Percentiles rank a stretch among this genome's conserved stretches.
phyloP scores from a whole-genome alignment of 2,113 vertebrate species.

The Pampusana beccarii region DNA sequence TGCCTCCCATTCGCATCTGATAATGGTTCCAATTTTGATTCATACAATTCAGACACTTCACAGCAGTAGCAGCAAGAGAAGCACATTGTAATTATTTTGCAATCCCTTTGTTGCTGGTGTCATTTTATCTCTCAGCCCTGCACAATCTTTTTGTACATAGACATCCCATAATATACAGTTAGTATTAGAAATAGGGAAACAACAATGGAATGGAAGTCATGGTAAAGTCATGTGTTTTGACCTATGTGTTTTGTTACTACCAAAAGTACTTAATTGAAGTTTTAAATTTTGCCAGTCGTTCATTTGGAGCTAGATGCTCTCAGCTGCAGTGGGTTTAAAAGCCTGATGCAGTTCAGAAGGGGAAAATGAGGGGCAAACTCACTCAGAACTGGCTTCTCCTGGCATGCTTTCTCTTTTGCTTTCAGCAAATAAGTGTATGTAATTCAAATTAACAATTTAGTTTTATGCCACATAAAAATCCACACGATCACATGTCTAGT shows the following conservation, averaged over 20 bases:
- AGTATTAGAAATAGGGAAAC: neutral
- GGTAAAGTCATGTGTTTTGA: neutral
- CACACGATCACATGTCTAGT: neutral
- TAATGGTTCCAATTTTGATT: constrained; percentile 41
- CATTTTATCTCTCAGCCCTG: neutral
- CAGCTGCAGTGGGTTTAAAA: neutral
- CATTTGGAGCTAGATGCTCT: neutral
- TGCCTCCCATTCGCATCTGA: neutral
- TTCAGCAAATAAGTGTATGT: neutral
- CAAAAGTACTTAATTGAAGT: neutral
- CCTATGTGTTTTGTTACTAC: neutral
- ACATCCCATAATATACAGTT: neutral
- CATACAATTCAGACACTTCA: constrained; percentile 13
- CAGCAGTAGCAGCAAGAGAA: constrained; percentile 1
- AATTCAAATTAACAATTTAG: neutral
- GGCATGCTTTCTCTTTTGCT: neutral
- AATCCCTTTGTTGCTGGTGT: neutral
- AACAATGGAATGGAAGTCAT: neutral
- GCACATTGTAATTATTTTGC: constrained; percentile 48
- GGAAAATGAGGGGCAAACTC: neutral
- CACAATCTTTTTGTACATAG: neutral
- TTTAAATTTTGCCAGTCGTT: neutral
- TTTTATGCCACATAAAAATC: neutral
- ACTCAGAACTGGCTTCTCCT: neutral
- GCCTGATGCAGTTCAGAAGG: neutral